phyloP scores from a whole-genome alignment of 2,797 vertebrate genomes.

The Luscinia megarhynchos region DNA sequence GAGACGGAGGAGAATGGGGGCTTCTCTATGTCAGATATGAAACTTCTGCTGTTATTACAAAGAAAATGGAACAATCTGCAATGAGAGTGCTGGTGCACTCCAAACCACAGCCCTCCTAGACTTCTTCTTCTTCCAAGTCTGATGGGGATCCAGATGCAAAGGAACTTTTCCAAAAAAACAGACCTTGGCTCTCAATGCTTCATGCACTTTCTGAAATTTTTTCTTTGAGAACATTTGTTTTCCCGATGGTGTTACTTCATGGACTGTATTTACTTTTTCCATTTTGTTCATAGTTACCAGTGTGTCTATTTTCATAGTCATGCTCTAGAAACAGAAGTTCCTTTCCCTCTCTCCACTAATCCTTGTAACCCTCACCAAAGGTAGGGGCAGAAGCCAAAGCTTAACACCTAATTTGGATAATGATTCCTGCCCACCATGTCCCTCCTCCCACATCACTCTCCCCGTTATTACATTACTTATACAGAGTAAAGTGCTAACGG shows the following conservation, averaged over 20 bases:
- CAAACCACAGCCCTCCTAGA: constrained; percentile 68
- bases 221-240: constrained; percentile 70
- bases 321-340: constrained; percentile 62
- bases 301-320: constrained; percentile 59
- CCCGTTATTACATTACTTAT: constrained; percentile 43
- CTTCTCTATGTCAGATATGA: background rate
- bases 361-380: constrained; percentile 43
- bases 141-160: constrained; percentile 70
- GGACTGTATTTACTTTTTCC: constrained; percentile 64
- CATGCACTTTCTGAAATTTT: constrained; percentile 47
- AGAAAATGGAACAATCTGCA: constrained; percentile 40
- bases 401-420: constrained; percentile 68
- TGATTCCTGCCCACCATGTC: constrained; percentile 37
- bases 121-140: constrained; percentile 64
- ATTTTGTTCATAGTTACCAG: constrained; percentile 63
- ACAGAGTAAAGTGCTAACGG: background rate
- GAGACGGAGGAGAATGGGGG: background rate
- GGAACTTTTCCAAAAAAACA: constrained; percentile 67
- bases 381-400: constrained; percentile 41
- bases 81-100: constrained; percentile 38
- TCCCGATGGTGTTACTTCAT: constrained; percentile 66
- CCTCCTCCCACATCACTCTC: constrained; percentile 18
- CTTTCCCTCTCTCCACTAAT: constrained; percentile 52
- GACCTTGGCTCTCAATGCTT: constrained; percentile 52
- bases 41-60: constrained; percentile 48